A percentile compares a stretch with the other conserved stretches of the same genome.
Evolutionary conservation across 1,140 invertebrate genomes (phyloP).

Genomic region (Eupristina koningsbergeri): DNA sequence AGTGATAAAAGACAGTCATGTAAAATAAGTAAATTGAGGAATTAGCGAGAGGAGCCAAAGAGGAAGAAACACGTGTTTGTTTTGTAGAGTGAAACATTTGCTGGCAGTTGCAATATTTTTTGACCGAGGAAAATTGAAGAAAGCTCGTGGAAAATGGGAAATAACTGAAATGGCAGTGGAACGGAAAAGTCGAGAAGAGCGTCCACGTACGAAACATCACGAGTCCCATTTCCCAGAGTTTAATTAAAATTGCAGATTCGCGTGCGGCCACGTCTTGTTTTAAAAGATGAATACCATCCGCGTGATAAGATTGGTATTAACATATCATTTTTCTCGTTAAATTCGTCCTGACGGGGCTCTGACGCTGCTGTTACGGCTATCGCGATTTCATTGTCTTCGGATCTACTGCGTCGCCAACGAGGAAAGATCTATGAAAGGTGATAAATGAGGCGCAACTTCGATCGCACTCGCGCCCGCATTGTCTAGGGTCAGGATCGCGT

Average conservation of each 20-base stretch:
- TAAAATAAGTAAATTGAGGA: too few relatives aligned
- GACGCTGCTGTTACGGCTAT: neutral
- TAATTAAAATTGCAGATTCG: conserved; percentile 15
- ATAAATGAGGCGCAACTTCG: neutral
- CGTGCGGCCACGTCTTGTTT: neutral
- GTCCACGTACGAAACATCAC: neutral
- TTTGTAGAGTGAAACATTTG: too few relatives aligned
- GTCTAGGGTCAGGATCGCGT: neutral
- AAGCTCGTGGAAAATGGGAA: neutral
- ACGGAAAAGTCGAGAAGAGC: neutral
- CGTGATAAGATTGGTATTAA: neutral
- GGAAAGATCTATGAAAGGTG: neutral
- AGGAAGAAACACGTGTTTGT: too few relatives aligned
- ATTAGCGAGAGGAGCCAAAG: too few relatives aligned
- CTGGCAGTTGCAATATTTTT: too few relatives aligned
- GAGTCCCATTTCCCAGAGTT: neutral
- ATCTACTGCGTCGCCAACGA: neutral
- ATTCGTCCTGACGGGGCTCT: neutral
- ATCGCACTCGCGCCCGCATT: neutral
- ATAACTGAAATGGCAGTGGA: neutral
- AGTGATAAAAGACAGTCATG: too few relatives aligned
- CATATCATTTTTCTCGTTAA: neutral
- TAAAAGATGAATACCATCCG: neutral
- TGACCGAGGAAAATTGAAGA: neutral
- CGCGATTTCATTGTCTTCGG: conserved; percentile 19